A percentile compares a stretch with the other conserved stretches of the same genome.
Evolutionary conservation across 2,113 vertebrate species (phyloP).

Genomic region (Crotophaga sulcirostris): DNA sequence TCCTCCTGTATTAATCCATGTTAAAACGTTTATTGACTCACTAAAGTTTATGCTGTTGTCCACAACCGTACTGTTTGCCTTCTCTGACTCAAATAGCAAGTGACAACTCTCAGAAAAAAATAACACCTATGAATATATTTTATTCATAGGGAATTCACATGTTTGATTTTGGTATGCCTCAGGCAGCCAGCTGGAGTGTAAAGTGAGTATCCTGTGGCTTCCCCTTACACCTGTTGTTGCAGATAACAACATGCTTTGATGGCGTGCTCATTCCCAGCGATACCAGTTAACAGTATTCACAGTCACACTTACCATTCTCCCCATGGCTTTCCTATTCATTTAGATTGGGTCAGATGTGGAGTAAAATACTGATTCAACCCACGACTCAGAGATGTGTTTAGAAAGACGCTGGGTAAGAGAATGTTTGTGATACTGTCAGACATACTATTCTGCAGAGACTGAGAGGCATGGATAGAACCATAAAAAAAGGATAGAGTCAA

Average conservation of each 20-base stretch:
- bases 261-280: background rate
- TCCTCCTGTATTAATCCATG: background rate
- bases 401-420: background rate
- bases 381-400: background rate
- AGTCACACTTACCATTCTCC: background rate
- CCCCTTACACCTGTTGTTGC: conserved; percentile 31
- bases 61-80: background rate
- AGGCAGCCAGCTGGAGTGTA: conserved; percentile 48
- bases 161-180: conserved; percentile 29
- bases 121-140: conserved; percentile 26
- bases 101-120: conserved; percentile 4
- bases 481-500: no score
- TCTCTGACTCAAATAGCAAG: background rate
- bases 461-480: background rate
- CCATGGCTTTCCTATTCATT: background rate
- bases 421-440: background rate
- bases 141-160: conserved; percentile 52
- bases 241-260: background rate
- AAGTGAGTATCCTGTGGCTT: conserved; percentile 17
- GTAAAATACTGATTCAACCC: background rate
- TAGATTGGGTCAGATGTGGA: background rate
- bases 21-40: background rate
- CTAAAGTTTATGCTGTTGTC: background rate
- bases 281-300: background rate
- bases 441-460: background rate